Conservation (phyloP, 1,140 invertebrate species). For the Camponotus floridanus region DNA sequence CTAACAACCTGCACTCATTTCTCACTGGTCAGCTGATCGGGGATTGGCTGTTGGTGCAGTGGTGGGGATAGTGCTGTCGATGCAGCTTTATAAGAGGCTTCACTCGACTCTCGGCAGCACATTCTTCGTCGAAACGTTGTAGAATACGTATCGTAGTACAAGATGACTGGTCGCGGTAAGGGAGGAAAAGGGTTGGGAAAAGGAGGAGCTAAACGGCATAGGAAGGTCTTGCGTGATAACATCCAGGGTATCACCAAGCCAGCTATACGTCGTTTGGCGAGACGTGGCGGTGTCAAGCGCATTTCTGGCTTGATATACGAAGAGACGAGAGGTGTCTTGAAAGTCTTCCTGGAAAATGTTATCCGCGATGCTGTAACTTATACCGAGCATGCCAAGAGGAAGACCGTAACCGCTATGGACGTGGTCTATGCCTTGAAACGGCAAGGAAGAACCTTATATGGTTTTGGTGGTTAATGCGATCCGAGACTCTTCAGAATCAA, state of each 20-base stretch:
- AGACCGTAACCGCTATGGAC: slow-evolving; percentile 71
- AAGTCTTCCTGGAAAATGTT: slow-evolving; percentile 70
- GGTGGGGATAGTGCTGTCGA: background rate
- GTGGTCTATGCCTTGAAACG: slow-evolving; percentile 70
- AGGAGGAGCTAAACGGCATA: slow-evolving; percentile 68
- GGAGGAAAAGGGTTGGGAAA: slow-evolving; percentile 69
- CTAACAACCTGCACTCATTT: too few relatives aligned
- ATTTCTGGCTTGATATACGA: slow-evolving; percentile 72
- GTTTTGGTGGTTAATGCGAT: slow-evolving; percentile 63
- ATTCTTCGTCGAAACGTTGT: background rate
- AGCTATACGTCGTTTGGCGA: slow-evolving; percentile 68
- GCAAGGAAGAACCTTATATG: slow-evolving; percentile 66
- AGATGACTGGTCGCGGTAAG: slow-evolving; percentile 68
- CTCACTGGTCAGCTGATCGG: background rate
- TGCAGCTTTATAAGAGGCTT: background rate
- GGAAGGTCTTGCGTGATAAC: slow-evolving; percentile 68
- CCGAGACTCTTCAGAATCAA: background rate
- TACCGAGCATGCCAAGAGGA: slow-evolving; percentile 69
- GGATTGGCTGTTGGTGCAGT: background rate
- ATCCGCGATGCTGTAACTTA: slow-evolving; percentile 72
- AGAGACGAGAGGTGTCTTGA: slow-evolving; percentile 70
- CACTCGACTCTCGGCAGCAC: accelerated
- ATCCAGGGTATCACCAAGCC: slow-evolving; percentile 69
- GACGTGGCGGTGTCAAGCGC: slow-evolving; percentile 69
- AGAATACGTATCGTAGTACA: background rate